These are phyloP conservation scores for Carterocephalus palaemon DNA, from an alignment of 2,888 invertebrate genomes.

Conservation along the genomic window DNA sequence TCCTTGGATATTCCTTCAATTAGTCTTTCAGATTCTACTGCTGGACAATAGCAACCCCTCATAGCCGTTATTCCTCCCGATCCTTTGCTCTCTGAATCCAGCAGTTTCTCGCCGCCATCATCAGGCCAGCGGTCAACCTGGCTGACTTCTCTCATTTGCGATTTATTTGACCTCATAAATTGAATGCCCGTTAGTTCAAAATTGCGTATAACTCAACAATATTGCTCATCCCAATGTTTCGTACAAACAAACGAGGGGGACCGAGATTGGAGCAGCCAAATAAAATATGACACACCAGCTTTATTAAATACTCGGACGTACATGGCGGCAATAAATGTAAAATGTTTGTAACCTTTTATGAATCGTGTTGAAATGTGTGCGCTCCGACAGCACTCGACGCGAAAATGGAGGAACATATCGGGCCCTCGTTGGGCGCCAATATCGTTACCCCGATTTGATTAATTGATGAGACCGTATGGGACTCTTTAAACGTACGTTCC, in stretches of 20 bases:
- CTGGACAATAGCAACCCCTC: too few relatives aligned
- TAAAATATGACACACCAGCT: slow-evolving; percentile 13
- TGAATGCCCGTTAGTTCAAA: not conserved
- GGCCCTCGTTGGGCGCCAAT: not conserved
- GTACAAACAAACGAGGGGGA: slow-evolving; percentile 8
- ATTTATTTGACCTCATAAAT: too few relatives aligned
- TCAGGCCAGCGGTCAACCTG: too few relatives aligned
- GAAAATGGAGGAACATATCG: not conserved
- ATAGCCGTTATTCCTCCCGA: too few relatives aligned
- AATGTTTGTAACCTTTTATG: slow-evolving; percentile 4
- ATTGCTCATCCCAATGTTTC: not conserved
- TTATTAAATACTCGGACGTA: slow-evolving; percentile 12
- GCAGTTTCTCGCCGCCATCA: too few relatives aligned
- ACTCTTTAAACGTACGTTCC: slow-evolving; percentile 3
- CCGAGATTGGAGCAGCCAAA: not conserved
- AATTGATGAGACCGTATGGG: slow-evolving; percentile 7
- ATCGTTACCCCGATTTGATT: slow-evolving; percentile 6
- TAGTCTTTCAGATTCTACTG: too few relatives aligned
- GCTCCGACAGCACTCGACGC: slow-evolving; percentile 3
- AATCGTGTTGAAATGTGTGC: slow-evolving; percentile 3
- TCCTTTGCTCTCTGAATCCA: too few relatives aligned
- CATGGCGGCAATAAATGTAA: slow-evolving; percentile 7
- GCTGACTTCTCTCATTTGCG: too few relatives aligned
- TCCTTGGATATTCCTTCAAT: too few relatives aligned
- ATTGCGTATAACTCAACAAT: slow-evolving; percentile 7